Conservation (phyloP, 1,140 invertebrate genomes). For the Caligus rogercresseyi region DNA sequence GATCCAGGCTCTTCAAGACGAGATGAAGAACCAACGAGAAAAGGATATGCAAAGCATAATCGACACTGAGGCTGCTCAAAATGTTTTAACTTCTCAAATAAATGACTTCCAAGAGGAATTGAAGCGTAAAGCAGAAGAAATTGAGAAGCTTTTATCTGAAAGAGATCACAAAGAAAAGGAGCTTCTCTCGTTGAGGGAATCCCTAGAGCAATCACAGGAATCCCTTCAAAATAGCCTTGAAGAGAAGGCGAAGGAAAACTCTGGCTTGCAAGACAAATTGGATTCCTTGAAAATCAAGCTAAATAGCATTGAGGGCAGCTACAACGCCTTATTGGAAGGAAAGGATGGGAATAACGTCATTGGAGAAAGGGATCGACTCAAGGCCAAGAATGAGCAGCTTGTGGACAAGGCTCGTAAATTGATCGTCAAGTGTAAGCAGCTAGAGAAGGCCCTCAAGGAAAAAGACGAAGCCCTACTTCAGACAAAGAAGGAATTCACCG, state of each 20-base stretch:
- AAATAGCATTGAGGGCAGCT: not conserved
- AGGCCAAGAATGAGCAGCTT: constrained; percentile 7
- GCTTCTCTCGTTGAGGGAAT: not conserved
- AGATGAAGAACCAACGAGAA: not conserved
- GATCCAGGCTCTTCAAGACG: not conserved
- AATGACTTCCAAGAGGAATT: not conserved
- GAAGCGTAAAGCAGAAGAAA: not conserved
- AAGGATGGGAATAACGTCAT: not conserved
- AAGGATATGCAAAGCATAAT: not conserved
- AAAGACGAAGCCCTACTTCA: not conserved
- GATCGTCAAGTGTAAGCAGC: constrained; percentile 16
- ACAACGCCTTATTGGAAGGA: not conserved
- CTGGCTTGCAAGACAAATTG: not conserved
- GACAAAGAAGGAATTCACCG: not conserved
- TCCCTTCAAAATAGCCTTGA: not conserved
- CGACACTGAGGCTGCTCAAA: too few relatives aligned
- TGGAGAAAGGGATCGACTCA: constrained; percentile 7
- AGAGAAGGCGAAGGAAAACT: not conserved
- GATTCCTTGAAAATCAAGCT: not conserved
- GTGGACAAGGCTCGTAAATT: constrained; percentile 13
- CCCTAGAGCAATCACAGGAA: too few relatives aligned
- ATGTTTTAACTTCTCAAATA: too few relatives aligned
- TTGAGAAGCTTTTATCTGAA: not conserved
- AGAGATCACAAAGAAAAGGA: not conserved
- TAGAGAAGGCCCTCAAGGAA: not conserved